These are phyloP conservation scores for Laodelphax striatellus DNA, from an alignment of 1,140 invertebrate genomes.

Conservation along the genomic window DNA sequence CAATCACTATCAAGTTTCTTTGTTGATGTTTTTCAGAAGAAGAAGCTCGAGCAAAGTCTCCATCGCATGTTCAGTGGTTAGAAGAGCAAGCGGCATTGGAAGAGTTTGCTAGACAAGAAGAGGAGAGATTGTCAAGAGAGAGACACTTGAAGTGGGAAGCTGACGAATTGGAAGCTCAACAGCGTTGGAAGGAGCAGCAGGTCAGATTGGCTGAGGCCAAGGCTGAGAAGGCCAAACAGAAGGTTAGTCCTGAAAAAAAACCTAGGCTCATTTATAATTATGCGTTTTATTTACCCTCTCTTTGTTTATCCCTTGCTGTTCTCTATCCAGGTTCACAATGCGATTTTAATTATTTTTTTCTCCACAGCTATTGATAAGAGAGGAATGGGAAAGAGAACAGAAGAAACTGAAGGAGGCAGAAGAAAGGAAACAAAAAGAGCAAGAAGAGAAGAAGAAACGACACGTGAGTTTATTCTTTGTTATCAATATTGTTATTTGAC, in stretches of 20 bases:
- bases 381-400: conserved; percentile 21
- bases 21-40: conserved; percentile 19
- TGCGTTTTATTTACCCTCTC: no score
- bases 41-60: conserved; percentile 21
- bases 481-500: background rate
- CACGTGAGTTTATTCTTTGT: background rate
- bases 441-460: conserved; percentile 27
- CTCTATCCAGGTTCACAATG: no score
- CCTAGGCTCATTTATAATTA: no score
- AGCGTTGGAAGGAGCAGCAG: conserved; percentile 40
- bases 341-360: background rate
- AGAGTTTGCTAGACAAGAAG: conserved; percentile 30
- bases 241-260: conserved; percentile 25
- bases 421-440: conserved; percentile 24
- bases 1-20: no score
- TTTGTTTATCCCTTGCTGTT: no score
- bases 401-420: conserved; percentile 33
- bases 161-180: conserved; percentile 35
- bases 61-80: conserved; percentile 36
- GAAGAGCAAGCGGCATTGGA: conserved; percentile 32
- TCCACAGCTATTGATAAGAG: conserved; percentile 17
- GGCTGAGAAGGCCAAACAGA: conserved; percentile 36
- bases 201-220: conserved; percentile 35
- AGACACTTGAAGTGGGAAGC: conserved; percentile 38
- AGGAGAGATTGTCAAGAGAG: conserved; percentile 31